Evolutionary conservation across 2,113 vertebrate species (phyloP), one percentile per base, ranked within the genome.

Genomic region (Charadrius vociferus): DNA sequence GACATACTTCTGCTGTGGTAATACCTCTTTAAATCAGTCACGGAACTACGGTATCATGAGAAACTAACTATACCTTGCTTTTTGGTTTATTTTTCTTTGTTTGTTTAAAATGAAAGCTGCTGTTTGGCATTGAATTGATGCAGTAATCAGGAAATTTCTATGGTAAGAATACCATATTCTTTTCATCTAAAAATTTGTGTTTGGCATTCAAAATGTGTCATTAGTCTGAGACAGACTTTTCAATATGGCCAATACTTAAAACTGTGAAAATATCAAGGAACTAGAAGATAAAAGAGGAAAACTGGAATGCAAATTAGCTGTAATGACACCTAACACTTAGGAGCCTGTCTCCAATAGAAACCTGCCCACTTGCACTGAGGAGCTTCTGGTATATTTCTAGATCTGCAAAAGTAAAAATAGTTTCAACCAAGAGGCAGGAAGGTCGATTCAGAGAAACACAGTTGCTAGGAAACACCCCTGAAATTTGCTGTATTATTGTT

Each of bases 391-490:
- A 4, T 82, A 90, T 93, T 95, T 91, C 78, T 68, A 82, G 65
- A 86, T 68, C 58, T 91, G 45, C 32, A 96, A 62, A 95, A 91
- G 43, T 59, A 89, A 92, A 97, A 91, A 70, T 55, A 9, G 47
- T 86, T 92, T 89, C 84, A 91, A 12, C 18, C 0, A 2, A 83
- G 34, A 91, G 59, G 78, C 41, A 96, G 50, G 27, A 81, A 91
- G 94, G 77, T 87, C 68, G 81, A n/a, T 85, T 88, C 78, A 61
- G 71, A 95, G 82, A 71, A 94, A 73, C 37, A 70, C 7, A 43
- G 93, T 95, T 97, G 93, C 95, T 95, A 96, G 84, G 93, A 94
- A 91, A 96, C 90, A 49, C 18, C 70, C 36, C 53, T 68, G 49
- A 84, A 78, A 56, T 90, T 43, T 91, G 92, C 47, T 45, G 74